Percentiles rank a stretch among this genome's conserved stretches.
Evolutionary conservation across 2,797 vertebrate genomes (phyloP).

Genomic region (Xyrichtys novacula): DNA sequence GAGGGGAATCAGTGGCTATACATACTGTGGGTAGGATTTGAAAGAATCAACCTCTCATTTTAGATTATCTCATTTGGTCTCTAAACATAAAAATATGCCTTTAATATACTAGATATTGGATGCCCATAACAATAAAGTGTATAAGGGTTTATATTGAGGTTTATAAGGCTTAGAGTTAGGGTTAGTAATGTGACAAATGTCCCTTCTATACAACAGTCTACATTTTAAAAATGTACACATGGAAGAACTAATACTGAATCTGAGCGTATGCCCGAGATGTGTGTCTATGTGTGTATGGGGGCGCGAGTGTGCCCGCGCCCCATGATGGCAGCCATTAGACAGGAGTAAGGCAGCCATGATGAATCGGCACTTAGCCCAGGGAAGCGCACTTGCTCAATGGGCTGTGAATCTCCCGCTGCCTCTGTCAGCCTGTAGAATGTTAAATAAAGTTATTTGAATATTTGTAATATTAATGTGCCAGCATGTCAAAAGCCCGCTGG

Average conservation of each 20-base stretch:
- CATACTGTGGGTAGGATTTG: conserved; percentile 5
- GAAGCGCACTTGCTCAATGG: conserved; percentile 84
- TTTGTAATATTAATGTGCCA: conserved; percentile 86
- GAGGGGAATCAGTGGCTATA: neutral
- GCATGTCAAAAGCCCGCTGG: conserved; percentile 77
- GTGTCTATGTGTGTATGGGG: conserved; percentile 38
- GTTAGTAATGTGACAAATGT: conserved; percentile 66
- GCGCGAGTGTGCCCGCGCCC: conserved; percentile 41
- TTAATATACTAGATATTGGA: conserved; percentile 1
- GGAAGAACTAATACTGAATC: conserved; percentile 44
- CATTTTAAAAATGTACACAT: conserved; percentile 57
- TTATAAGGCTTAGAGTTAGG: conserved; percentile 44
- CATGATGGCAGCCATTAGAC: conserved; percentile 82
- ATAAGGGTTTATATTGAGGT: conserved; percentile 23
- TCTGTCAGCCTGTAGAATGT: conserved; percentile 82
- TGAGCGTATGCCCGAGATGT: conserved; percentile 12
- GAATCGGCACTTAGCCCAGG: conserved; percentile 83
- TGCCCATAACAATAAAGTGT: conserved; percentile 42
- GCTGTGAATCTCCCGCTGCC: conserved; percentile 83
- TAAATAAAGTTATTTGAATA: conserved; percentile 89
- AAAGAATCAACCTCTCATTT: conserved; percentile 12
- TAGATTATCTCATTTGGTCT: conserved; percentile 11
- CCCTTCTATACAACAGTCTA: conserved; percentile 49
- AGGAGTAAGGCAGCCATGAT: conserved; percentile 83
- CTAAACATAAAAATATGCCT: conserved; percentile 3